Base-by-base conservation (phyloP, 1,140 invertebrate species). In the Trissolcus basalis region DNA sequence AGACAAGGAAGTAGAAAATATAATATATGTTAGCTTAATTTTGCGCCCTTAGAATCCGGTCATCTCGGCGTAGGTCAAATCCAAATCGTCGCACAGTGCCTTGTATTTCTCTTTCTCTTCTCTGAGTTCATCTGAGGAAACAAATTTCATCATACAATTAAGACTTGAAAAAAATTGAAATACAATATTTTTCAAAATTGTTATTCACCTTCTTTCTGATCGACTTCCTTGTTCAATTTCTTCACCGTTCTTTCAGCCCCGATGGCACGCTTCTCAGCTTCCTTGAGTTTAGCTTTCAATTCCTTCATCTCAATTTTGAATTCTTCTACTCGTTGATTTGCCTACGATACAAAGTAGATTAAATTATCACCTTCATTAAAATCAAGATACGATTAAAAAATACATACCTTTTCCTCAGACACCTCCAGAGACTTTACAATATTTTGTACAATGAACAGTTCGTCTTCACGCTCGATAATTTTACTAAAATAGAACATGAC, bases 21-120 rank as follows among this genome's bases (percentile, higher is more conserved):
- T 68, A 54, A 47, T 27, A 39, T 27, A 27, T 27, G 19, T 70
- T 77, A 65, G 44, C 63, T 51, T 73, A 64, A 59, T 79, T 56
- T 39, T 53, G 49, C 51, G 32, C 64, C 12, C 47, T 83, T 89
- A 90, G 67, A 88, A 90, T 83, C 89, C 89, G 35, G 89, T 88
- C 83, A 89, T 87, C 60, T 90, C 89, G 58, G 89, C 87, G 69
- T 93, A 91, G 50, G 93, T 94, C 60, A 90, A 88, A 80, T 95
- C 94, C 88, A 95, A 91, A 83, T 95, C 94, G 73, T 93, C 92
- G 81, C 92, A 91, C 14, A 95, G 88, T 65, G 90, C 88, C 84
- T 91, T 92, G 87, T 92, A 92, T 82, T 92, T 91, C 77, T 93
- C 91, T 82, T 92, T 92, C 81, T 93, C 92, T 82, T 91, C 88